Evolutionary conservation across 35 echinoderm and acorn worm species (phyloP), one percentile per base, ranked within the genome.

Genomic region (Holothuria glaberrima): DNA sequence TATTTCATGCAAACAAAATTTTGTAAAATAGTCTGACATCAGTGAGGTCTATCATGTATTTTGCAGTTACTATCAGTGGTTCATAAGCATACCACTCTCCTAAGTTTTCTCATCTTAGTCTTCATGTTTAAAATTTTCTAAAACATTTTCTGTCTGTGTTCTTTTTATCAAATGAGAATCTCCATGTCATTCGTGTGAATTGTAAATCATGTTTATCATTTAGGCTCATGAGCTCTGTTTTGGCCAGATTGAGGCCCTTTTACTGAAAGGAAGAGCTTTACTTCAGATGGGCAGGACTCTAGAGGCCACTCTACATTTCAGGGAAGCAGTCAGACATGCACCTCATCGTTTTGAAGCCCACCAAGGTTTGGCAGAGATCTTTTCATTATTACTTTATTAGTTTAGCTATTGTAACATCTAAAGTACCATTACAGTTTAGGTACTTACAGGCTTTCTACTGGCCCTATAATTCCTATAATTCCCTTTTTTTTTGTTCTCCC

Each of bases 291-390:
- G 87, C 33, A 99, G 94, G 65, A 92, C 89, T 12, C 88, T 84
- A 18, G 97, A 99, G 65, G 97, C 97, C 48, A 88, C 91, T 9
- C 91, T 99, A 4, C 96, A 99, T 70, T 99, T 92, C 91, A 90
- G 97, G 72, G 97, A 99, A 66, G 97, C 97, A 86, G 91, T 95
- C 9, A 90, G 97, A 32, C 81, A 88, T 60, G 97, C 93, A 20
- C 93, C 97, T 9, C 89, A 92, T 68, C 80, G 93, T 89, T 99
- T 92, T 90, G 97, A 99, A 83, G 93, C 93, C 22, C 97, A 99
- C 25, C 91, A 99, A 92, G 97, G 97, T 95, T 67, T 54, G 16
- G 13, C 16, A 54, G 16, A 54, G 12, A 9, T 17, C 50, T 54
- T 54, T 54, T 17, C 50, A 0, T 54, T 5, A 4, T 41, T 41